Conservation (phyloP, 1,140 invertebrate species). For the Tetranychus urticae region DNA sequence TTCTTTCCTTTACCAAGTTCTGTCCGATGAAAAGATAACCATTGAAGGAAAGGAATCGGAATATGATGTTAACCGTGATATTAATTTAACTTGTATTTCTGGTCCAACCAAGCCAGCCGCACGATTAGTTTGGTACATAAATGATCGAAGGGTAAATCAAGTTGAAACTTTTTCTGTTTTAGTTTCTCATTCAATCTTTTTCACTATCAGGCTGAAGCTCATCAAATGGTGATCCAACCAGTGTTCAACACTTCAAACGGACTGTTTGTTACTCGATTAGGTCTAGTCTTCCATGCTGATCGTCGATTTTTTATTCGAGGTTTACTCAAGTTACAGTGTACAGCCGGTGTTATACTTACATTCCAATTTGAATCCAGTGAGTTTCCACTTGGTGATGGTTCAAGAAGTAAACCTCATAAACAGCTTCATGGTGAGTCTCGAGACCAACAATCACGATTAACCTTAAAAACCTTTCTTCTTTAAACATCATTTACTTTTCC, state of each 20-base stretch:
- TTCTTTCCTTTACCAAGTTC: conserved; percentile 8
- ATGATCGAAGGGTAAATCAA: conserved; percentile 12
- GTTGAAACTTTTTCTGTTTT: not conserved
- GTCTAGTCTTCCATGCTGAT: not conserved
- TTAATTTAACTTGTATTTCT: conserved; percentile 13
- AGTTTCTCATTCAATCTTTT: no score
- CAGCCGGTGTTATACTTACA: conserved; percentile 29
- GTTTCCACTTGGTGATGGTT: conserved; percentile 30
- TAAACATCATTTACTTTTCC: no score
- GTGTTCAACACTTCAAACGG: not conserved
- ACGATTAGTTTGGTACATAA: conserved; percentile 11
- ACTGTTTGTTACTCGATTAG: not conserved
- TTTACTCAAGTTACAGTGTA: conserved; percentile 2
- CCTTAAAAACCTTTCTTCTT: no score
- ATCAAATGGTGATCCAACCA: not conserved
- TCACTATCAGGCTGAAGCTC: not conserved
- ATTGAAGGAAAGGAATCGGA: conserved; percentile 9
- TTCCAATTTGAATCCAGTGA: conserved; percentile 69
- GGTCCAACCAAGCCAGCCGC: conserved; percentile 11
- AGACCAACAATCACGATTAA: no score
- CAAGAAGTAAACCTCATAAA: conserved; percentile 1
- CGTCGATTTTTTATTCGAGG: not conserved
- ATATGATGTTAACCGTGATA: conserved; percentile 11
- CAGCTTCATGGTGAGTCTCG: not conserved
- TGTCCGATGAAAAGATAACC: conserved; percentile 9